Percentiles rank a stretch among this genome's conserved stretches.
Evolutionary conservation across 2,888 invertebrate species (phyloP).

Genomic region (Polydrusus pterygomalis): DNA sequence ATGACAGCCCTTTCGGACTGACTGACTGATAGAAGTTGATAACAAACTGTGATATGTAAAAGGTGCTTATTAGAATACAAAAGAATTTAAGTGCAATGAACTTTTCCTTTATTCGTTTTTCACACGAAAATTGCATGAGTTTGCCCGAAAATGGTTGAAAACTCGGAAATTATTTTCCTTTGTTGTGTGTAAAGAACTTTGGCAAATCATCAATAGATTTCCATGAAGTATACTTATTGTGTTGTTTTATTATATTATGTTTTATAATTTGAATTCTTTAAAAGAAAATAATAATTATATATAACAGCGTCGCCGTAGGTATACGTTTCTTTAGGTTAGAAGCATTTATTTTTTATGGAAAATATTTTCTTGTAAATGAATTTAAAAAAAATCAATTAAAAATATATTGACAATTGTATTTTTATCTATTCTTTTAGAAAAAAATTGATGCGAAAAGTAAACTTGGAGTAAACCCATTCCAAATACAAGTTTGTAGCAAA

Average conservation of each 20-base stretch:
- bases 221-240: neutral
- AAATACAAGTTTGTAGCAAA: too few relatives aligned
- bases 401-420: too few relatives aligned
- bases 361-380: too few relatives aligned
- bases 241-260: neutral
- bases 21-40: constrained; percentile 2
- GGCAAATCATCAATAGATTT: constrained; percentile 9
- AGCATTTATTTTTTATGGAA: too few relatives aligned
- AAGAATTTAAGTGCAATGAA: constrained; percentile 33
- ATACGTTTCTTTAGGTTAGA: too few relatives aligned
- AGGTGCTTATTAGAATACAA: constrained; percentile 26
- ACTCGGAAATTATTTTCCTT: constrained; percentile 33
- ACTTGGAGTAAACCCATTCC: too few relatives aligned
- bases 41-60: neutral
- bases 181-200: constrained; percentile 19
- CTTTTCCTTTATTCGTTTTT: constrained; percentile 31
- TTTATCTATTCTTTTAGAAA: too few relatives aligned
- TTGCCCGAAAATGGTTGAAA: constrained; percentile 1
- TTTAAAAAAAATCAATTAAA: too few relatives aligned
- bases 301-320: too few relatives aligned
- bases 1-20: neutral
- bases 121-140: constrained; percentile 37
- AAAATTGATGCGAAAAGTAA: too few relatives aligned
- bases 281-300: too few relatives aligned
- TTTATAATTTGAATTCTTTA: too few relatives aligned